Percentiles rank a stretch among this genome's conserved stretches.
phyloP scores from a whole-genome alignment of 2,113 vertebrate genomes.

The Eidolon helvum region DNA sequence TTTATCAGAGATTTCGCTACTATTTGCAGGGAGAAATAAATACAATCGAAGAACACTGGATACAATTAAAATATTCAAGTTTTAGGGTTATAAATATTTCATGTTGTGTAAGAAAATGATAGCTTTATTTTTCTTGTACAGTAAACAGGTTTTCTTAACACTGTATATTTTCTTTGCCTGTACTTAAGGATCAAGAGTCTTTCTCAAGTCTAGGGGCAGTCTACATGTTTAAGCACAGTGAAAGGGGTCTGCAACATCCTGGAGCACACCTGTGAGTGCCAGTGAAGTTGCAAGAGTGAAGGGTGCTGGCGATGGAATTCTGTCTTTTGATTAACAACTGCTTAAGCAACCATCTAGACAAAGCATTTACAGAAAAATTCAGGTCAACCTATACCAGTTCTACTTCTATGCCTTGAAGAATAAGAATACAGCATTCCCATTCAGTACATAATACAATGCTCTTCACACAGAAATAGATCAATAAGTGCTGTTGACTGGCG shows the following conservation, averaged over 20 bases:
- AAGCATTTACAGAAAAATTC: constrained; percentile 61
- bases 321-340: constrained; percentile 33
- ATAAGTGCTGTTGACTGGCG: constrained; percentile 64
- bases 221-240: background rate
- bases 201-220: background rate
- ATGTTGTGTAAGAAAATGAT: background rate
- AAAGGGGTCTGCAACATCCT: background rate
- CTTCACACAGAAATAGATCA: constrained; percentile 66
- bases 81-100: background rate
- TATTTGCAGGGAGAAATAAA: background rate
- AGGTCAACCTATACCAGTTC: constrained; percentile 63
- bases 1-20: background rate
- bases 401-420: constrained; percentile 32
- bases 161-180: background rate
- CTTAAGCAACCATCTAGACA: constrained; percentile 50
- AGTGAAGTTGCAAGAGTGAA: background rate
- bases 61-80: background rate
- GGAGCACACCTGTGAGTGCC: background rate
- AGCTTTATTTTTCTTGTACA: background rate
- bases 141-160: background rate
- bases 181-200: background rate
- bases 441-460: constrained; percentile 53
- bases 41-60: background rate
- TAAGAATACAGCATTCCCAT: constrained; percentile 29
- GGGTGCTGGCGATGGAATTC: background rate